Conservation (phyloP, 1,140 invertebrate genomes). For the Tetragnatha versicolor region DNA sequence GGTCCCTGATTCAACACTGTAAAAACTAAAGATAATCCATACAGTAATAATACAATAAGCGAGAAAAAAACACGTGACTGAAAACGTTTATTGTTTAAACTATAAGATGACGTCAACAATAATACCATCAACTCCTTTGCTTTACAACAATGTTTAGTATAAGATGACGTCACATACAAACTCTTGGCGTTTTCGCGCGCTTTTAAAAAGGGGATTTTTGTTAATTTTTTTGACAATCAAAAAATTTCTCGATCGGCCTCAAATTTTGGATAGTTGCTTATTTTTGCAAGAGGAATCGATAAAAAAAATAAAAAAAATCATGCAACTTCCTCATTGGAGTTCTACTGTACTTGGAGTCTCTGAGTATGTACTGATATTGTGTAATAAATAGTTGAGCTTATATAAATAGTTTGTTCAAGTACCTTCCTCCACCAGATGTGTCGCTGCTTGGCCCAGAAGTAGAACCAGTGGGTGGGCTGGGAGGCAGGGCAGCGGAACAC, state of each 20-base stretch:
- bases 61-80: no score
- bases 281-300: not conserved
- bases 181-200: no score
- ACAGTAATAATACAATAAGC: no score
- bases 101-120: no score
- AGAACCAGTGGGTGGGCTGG: slow-evolving; percentile 27
- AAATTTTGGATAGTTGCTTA: not conserved
- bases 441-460: slow-evolving; percentile 30
- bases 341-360: no score
- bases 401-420: not conserved
- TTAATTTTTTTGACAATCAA: not conserved
- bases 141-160: no score
- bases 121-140: no score
- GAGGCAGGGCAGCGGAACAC: slow-evolving; percentile 14
- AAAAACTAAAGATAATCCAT: no score
- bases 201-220: no score
- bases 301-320: not conserved
- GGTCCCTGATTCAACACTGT: no score
- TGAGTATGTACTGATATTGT: not conserved
- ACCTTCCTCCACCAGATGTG: slow-evolving; percentile 45
- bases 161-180: no score
- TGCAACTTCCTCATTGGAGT: not conserved
- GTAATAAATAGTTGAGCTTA: not conserved
- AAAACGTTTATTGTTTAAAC: no score
- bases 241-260: not conserved